phyloP scores from a whole-genome alignment of 2,113 vertebrate species.

The Candoia aspera region DNA sequence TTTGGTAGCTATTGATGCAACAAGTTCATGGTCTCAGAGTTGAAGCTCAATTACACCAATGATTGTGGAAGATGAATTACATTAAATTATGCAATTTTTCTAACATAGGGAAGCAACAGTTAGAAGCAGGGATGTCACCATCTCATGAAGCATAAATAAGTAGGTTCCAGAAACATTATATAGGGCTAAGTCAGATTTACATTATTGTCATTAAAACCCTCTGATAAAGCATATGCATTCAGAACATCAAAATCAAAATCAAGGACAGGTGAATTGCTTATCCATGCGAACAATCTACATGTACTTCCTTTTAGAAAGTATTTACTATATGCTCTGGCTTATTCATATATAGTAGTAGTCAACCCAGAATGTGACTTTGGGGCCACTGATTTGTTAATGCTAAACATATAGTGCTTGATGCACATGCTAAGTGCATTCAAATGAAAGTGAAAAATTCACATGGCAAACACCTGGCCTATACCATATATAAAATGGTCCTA shows the following conservation, averaged over 20 bases:
- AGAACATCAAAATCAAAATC: neutral
- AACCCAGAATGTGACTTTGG: neutral
- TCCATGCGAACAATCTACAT: neutral
- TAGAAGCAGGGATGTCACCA: neutral
- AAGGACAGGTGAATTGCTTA: neutral
- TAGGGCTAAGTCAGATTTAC: neutral
- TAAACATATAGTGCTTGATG: neutral
- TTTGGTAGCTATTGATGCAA: neutral
- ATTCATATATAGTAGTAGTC: neutral
- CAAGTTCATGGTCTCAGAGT: neutral
- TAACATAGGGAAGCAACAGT: neutral
- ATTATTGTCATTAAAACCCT: neutral
- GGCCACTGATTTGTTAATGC: neutral
- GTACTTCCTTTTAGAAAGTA: neutral
- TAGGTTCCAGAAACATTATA: neutral
- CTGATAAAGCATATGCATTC: neutral
- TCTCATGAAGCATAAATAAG: neutral
- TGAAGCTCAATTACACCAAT: neutral
- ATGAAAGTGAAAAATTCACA: neutral
- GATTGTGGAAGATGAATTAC: neutral
- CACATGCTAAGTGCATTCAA: constrained; percentile 6
- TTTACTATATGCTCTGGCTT: neutral
- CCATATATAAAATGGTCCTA: constrained; percentile 4
- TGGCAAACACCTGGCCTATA: neutral
- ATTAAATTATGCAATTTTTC: neutral